Base-by-base conservation (phyloP, 2,888 invertebrate species). In the Phrixothrix hirtus region DNA sequence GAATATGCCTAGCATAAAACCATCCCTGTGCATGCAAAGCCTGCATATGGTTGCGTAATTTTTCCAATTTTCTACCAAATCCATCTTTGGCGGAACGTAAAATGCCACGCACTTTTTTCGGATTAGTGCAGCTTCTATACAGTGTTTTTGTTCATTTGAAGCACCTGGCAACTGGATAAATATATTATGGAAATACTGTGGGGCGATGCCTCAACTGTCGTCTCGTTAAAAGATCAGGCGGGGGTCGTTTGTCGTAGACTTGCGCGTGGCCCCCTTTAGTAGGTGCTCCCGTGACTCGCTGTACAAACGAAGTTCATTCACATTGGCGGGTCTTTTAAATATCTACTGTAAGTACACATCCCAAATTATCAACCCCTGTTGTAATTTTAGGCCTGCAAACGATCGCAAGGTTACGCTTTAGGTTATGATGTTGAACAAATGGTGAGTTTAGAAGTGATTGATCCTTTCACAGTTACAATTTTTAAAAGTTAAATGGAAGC, bases 1-100 rank as follows among this genome's bases (percentile, higher is more conserved):
- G 71, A 83, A 86, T 66, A 86, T 82, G 43, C 85, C 83, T 58
- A 82, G 76, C 73, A 82, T 80, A 59, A 83, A 79, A 44, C 83
- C 79, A 65, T 83, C 83, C 68, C 81, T 81, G 61, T 79, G 79
- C 65, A 87, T 76, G 70, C 87, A 87, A 58, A 87, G 74, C 21
- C 87, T 81, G 75, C 87, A 87, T 47, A 85, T 79, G 58, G 80
- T 78, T 73, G 83, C 80, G 70, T 83, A 83, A 77, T 81, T 82
- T 42, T 79, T 76, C 71, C 83, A 81, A 60, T 80, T 78, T 34
- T 72, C 72, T 29, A 34, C 30, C 27, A 41, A 44, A n/a, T 66
- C 67, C 67, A 68, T 67, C 44, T 27, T 35, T 26, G 11, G 38
- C 10, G n/a, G 66, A 73, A 79, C 21, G 17, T 11, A 34, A 42